These are phyloP conservation scores for Rhinatrema bivittatum DNA, from an alignment of 2,797 vertebrate species.

Conservation along the genomic window DNA sequence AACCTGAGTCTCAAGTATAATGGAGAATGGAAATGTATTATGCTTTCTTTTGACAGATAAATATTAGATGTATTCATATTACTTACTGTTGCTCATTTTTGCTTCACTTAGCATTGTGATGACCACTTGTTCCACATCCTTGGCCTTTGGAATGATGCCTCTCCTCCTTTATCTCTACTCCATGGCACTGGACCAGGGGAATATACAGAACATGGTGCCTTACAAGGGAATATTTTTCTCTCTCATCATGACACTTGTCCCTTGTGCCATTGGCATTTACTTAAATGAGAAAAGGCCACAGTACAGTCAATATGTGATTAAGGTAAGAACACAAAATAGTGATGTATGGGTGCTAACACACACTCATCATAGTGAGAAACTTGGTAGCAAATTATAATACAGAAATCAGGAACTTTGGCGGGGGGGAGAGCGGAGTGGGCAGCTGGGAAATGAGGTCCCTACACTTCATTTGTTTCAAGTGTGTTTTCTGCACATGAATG, in stretches of 20 bases:
- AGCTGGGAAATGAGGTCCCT: too few species aligned
- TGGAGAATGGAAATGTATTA: too few species aligned
- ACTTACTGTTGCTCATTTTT: background rate
- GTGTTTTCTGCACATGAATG: too few species aligned
- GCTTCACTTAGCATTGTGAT: slow-evolving; percentile 63
- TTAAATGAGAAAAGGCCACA: slow-evolving; percentile 68
- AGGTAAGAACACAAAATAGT: slow-evolving; percentile 69
- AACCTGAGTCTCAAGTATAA: too few species aligned
- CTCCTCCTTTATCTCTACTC: slow-evolving; percentile 68
- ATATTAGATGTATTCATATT: too few species aligned
- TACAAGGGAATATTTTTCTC: slow-evolving; percentile 54
- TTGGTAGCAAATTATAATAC: too few species aligned
- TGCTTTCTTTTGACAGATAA: too few species aligned
- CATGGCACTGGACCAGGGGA: slow-evolving; percentile 43
- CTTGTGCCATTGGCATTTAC: slow-evolving; percentile 61
- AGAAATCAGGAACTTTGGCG: too few species aligned
- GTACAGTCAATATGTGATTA: slow-evolving; percentile 47
- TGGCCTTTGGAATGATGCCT: slow-evolving; percentile 71
- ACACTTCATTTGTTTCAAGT: too few species aligned
- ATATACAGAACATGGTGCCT: slow-evolving; percentile 61
- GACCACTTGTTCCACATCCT: slow-evolving; percentile 70
- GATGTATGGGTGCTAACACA: too few species aligned
- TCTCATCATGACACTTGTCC: slow-evolving; percentile 56
- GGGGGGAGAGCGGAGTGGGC: too few species aligned
- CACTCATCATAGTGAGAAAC: too few species aligned